Conservation (phyloP, 2,888 invertebrate genomes). For the Cryptus viduatorius region DNA sequence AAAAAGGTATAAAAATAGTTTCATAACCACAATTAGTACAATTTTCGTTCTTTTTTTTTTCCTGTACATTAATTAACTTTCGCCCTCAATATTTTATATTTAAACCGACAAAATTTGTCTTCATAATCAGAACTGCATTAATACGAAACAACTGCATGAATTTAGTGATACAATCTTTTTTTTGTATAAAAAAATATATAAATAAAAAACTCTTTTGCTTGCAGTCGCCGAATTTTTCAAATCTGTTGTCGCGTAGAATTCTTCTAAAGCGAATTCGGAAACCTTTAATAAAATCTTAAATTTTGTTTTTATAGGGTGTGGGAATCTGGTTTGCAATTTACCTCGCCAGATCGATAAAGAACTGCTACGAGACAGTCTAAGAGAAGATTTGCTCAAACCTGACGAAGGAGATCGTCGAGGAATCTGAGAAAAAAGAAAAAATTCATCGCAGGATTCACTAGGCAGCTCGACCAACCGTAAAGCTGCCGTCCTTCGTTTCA, state of each 20-base stretch:
- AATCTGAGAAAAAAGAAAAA: neutral
- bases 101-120: too few relatives aligned
- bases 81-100: too few relatives aligned
- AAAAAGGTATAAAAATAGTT: too few relatives aligned
- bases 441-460: conserved; percentile 42
- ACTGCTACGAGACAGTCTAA: conserved; percentile 86
- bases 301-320: conserved; percentile 80
- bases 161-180: too few relatives aligned
- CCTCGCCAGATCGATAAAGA: conserved; percentile 87
- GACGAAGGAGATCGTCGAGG: conserved; percentile 20
- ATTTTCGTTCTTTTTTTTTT: too few relatives aligned
- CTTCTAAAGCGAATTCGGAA: neutral
- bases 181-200: too few relatives aligned
- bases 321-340: conserved; percentile 88
- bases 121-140: too few relatives aligned
- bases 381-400: conserved; percentile 15
- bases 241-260: neutral
- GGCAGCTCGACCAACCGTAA: conserved; percentile 14
- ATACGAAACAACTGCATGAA: too few relatives aligned
- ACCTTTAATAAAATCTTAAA: neutral
- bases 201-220: too few relatives aligned
- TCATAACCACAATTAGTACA: too few relatives aligned
- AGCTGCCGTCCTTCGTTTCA: conserved; percentile 32
- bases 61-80: too few relatives aligned
- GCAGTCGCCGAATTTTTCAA: too few relatives aligned